Conservation (phyloP, 2,888 invertebrate species). For the Caenorhabditis sp. region DNA sequence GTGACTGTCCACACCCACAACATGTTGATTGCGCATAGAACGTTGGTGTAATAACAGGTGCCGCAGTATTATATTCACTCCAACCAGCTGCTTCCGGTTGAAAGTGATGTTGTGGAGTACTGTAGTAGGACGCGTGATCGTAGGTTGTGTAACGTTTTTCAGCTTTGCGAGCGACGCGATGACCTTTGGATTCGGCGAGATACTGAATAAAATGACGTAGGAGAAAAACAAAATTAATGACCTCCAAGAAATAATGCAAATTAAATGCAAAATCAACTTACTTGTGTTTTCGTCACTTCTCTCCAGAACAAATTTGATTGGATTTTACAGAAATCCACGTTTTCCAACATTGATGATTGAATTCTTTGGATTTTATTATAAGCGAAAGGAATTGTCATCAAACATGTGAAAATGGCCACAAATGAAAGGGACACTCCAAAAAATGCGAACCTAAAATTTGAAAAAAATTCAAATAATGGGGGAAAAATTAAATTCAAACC, state of each 20-base stretch:
- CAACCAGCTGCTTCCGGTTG: constrained; percentile 18
- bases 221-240: no score
- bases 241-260: no score
- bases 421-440: constrained; percentile 66
- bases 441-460: no score
- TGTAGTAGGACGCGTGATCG: constrained; percentile 16
- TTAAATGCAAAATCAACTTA: constrained; percentile 13
- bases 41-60: background rate
- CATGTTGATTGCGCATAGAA: constrained; percentile 31
- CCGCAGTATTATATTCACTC: constrained; percentile 17
- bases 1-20: constrained; percentile 53
- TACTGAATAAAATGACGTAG: constrained; percentile 28
- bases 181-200: constrained; percentile 30
- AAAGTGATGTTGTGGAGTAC: background rate
- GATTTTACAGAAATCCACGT: constrained; percentile 66
- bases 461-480: no score
- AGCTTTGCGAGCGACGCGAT: constrained; percentile 29
- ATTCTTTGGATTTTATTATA: constrained; percentile 69
- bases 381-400: constrained; percentile 64
- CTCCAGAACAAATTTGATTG: constrained; percentile 64
- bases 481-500: no score
- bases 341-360: constrained; percentile 61
- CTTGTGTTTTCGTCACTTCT: constrained; percentile 68
- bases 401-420: constrained; percentile 64
- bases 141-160: constrained; percentile 31